Percentiles rank a stretch among this genome's conserved stretches.
These are phyloP conservation scores for Psococerastis gibbosa DNA, from an alignment of 2,888 invertebrate genomes.

Conservation along the genomic window DNA sequence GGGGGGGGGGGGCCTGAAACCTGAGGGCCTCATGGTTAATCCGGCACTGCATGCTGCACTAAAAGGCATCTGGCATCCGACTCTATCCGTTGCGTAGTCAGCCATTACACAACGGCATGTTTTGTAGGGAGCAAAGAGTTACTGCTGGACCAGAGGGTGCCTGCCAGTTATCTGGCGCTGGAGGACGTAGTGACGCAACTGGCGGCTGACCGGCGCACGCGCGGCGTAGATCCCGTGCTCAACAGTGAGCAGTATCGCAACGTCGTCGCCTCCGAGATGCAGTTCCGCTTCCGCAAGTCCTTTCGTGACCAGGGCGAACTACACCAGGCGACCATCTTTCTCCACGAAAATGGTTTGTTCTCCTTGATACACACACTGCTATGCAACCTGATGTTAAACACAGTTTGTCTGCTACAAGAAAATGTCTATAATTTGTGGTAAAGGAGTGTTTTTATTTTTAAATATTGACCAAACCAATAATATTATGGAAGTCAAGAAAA, in stretches of 20 bases:
- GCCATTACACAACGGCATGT: constrained; percentile 2
- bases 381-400: no score
- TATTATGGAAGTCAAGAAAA: no score
- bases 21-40: no score
- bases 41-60: no score
- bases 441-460: no score
- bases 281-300: constrained; percentile 44
- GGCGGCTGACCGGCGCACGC: constrained; percentile 50
- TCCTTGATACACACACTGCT: no score
- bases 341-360: constrained; percentile 79
- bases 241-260: constrained; percentile 56
- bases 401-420: no score
- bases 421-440: no score
- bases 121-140: constrained; percentile 64
- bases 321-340: constrained; percentile 87
- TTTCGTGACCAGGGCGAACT: constrained; percentile 82
- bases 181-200: constrained; percentile 79
- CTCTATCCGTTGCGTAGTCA: no score
- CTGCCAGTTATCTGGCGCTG: constrained; percentile 83
- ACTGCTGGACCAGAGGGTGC: constrained; percentile 81
- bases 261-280: constrained; percentile 34
- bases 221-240: constrained; percentile 61
- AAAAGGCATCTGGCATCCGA: no score
- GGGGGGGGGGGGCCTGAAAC: no score
- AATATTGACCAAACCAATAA: no score